Percentiles rank a stretch among this genome's conserved stretches.
phyloP scores from a whole-genome alignment of 2,113 vertebrate species.

The Rhombomys opimus region DNA sequence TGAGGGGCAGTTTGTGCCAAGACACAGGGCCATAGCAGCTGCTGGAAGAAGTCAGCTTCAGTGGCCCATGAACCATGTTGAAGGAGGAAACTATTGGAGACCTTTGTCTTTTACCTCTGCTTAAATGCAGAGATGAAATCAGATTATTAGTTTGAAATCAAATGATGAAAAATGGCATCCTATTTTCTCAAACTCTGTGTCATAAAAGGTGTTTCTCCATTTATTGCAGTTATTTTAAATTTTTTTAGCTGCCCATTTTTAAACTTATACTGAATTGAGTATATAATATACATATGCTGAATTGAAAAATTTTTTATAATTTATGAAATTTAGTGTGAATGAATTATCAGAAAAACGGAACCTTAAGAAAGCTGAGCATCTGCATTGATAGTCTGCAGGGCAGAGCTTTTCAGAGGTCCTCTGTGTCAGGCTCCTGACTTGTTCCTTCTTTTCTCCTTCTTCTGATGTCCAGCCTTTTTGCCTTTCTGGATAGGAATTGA shows the following conservation, averaged over 20 bases:
- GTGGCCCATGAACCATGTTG: rapidly evolving
- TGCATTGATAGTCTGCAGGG: too few relatives aligned
- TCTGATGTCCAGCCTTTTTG: too few relatives aligned
- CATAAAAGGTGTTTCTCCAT: background rate
- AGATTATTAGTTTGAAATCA: too few relatives aligned
- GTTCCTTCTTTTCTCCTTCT: too few relatives aligned
- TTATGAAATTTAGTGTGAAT: background rate
- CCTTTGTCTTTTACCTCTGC: too few relatives aligned
- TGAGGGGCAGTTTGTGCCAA: background rate
- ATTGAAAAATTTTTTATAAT: background rate
- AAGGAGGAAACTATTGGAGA: too few relatives aligned
- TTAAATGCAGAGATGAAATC: background rate
- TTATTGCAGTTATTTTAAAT: background rate
- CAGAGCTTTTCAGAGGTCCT: too few relatives aligned
- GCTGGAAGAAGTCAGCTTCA: background rate
- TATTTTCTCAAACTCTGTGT: background rate
- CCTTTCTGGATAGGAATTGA: too few relatives aligned
- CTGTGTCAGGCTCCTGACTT: too few relatives aligned
- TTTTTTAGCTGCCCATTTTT: background rate
- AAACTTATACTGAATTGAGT: background rate
- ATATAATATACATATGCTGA: too few relatives aligned
- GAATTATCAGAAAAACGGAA: background rate
- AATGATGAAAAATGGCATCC: background rate
- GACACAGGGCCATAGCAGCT: rapidly evolving
- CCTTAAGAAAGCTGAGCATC: background rate